Conservation (phyloP, 2,113 vertebrate species). For the Sinocyclocheilus rhinocerous region DNA sequence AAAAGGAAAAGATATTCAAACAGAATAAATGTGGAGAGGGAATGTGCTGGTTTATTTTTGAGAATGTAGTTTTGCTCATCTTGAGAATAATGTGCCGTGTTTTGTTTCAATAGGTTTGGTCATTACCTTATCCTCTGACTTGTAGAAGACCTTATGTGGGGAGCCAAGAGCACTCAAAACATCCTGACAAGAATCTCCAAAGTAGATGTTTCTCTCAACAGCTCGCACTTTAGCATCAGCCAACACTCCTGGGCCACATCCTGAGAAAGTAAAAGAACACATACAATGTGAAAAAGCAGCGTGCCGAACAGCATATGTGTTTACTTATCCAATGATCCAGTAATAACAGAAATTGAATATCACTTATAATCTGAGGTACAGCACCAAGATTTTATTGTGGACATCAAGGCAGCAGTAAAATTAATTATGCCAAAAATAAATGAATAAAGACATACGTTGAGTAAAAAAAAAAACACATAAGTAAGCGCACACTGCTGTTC, state of each 20-base stretch:
- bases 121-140: conserved; percentile 95
- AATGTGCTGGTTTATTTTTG: not conserved
- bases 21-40: not conserved
- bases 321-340: not conserved
- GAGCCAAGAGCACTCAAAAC: conserved; percentile 93
- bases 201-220: conserved; percentile 90
- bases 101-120: conserved; percentile 9
- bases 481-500: too few relatives aligned
- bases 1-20: not conserved
- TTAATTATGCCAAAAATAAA: too few relatives aligned
- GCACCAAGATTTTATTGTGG: too few relatives aligned
- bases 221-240: conserved; percentile 91
- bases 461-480: too few relatives aligned
- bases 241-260: conserved; percentile 86
- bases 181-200: conserved; percentile 97
- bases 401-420: too few relatives aligned
- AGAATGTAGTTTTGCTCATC: not conserved
- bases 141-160: conserved; percentile 98
- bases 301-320: not conserved
- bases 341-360: too few relatives aligned
- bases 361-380: too few relatives aligned
- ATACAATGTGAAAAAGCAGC: not conserved
- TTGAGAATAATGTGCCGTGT: not conserved
- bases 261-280: conserved; percentile 66
- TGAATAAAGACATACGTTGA: too few relatives aligned